Evolutionary conservation across 2,113 vertebrate genomes (phyloP), one percentile per base, ranked within the genome.

Genomic region (Lepus europaeus): DNA sequence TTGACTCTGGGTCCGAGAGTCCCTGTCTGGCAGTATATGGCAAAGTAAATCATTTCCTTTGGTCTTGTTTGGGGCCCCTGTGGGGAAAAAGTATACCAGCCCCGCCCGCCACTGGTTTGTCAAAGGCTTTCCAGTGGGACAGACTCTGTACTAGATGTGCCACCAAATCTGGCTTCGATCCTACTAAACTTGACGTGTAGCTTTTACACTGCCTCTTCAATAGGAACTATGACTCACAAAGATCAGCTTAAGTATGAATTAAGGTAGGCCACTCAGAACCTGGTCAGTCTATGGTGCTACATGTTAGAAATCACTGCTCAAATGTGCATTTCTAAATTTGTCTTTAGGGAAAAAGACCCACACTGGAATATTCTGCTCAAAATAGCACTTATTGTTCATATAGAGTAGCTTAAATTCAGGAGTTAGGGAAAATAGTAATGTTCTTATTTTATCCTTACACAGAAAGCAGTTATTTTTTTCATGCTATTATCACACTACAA

Each of bases 401-500:
- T 7, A 31, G 31, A 84, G 29, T 51, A 59, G 16, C 70, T 70
- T 89, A 72, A 45, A 31, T 23, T 63, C 36, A 74, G 61, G 59
- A 81, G 66, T 45, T 61, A 84, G 77, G 36, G 79, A 70, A 83
- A 84, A 12, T 61, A 68, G 51, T 22, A 61, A 49, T 59, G 33
- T 27, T 76, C 49, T 82, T 89, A 12, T 68, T 82, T 68, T 59
- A 68, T 12, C 45, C 9, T 33, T 68, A 86, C 39, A 77, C 13
- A 89, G 29, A 81, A 74, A 93, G 19, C 5, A 87, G 27, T 17
- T 88, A 39, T 73, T 66, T 91, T 81, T 88, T 19, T 93, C 72
- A 49, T 29, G 56, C 14, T 77, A 45, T 56, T 81, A 59, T 69
- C 53, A 56, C 14, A 68, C 45, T 74, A 66, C 25, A 93, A 68